Base-by-base conservation (phyloP, 2,888 invertebrate species). In the Sinopyrophorus schimmeli region DNA sequence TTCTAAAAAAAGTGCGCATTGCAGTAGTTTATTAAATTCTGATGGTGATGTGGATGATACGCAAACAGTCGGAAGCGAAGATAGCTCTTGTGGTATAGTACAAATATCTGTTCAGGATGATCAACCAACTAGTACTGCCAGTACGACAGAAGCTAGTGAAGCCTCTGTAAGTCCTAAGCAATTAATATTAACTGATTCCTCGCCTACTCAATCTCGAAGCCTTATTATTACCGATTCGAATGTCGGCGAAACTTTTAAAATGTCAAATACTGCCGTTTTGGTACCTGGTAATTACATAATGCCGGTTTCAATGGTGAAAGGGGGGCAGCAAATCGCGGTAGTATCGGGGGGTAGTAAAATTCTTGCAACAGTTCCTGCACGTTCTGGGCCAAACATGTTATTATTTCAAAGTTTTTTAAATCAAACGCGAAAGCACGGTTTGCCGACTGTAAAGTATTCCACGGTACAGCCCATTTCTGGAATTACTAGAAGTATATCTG, bases 11-110 rank as follows among this genome's bases (percentile, higher is more conserved):
- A 61, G 66, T 0, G 75, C 76, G 5, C 67, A 67, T 12, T 62
- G 76, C 3, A 69, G 78, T n/a, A 76, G 62, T 37, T 65, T 63
- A 30, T 58, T 64, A 28, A 59, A 68, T 12, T 60, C 65, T 1
- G 73, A 73, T 44, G 67, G 67, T 6, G 74, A 79, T 41, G 76
- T 80, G 5, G 87, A 87, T 30, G 87, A 87, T 62, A 77, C 81
- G 3, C 79, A 83, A 20, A 86, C 86, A 0, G 81, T 86, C 76
- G 86, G 86, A 2, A 87, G 87, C 47, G 87, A 87, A 68, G 87
- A 87, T 62, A 86, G 87, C 61, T 86, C 86, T 6, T 86, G 86
- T 61, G 87, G 87, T 0, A 79, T 82, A 7, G 81, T 83, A 32
- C 76, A 76, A 52, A 61, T 76, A 38, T 75, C 76, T 6, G 64